phyloP scores from a whole-genome alignment of 2,888 invertebrate genomes.

The Aphidoletes aphidimyza region DNA sequence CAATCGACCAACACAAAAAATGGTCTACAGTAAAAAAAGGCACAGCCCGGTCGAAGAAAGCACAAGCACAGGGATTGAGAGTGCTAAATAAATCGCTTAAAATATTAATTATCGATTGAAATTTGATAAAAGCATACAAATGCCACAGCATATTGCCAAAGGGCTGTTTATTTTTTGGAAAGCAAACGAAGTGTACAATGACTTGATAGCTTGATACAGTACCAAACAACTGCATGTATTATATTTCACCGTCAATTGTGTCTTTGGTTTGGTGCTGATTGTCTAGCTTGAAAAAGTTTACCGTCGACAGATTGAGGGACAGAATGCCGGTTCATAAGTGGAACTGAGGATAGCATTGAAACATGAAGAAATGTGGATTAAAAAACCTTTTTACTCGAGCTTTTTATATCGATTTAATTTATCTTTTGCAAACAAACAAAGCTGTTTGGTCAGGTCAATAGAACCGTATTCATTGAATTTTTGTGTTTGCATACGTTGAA shows the following conservation, averaged over 20 bases:
- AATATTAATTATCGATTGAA: constrained; percentile 49
- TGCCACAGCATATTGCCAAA: not conserved
- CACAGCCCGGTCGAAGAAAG: not conserved
- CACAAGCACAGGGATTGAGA: not conserved
- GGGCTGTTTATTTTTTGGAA: not conserved
- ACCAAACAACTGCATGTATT: not conserved
- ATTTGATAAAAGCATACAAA: constrained; percentile 10
- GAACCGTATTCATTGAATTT: not conserved
- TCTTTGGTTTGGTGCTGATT: too few species aligned
- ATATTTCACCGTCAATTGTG: too few species aligned
- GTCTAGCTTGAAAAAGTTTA: not conserved
- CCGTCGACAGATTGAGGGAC: too few species aligned
- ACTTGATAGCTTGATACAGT: too few species aligned
- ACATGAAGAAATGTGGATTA: not conserved
- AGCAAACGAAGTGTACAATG: not conserved
- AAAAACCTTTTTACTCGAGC: not conserved
- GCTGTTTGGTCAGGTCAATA: constrained; percentile 28
- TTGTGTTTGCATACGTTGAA: not conserved
- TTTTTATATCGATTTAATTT: constrained; percentile 45
- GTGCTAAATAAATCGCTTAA: constrained; percentile 20
- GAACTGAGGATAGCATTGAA: too few species aligned
- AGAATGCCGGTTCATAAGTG: too few species aligned
- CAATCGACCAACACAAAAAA: too few species aligned
- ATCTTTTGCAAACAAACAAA: constrained; percentile 5
- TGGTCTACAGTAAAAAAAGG: not conserved